Evolutionary conservation across 2,113 vertebrate species (phyloP), one percentile per base, ranked within the genome.

Genomic region (Mus musculus): DNA sequence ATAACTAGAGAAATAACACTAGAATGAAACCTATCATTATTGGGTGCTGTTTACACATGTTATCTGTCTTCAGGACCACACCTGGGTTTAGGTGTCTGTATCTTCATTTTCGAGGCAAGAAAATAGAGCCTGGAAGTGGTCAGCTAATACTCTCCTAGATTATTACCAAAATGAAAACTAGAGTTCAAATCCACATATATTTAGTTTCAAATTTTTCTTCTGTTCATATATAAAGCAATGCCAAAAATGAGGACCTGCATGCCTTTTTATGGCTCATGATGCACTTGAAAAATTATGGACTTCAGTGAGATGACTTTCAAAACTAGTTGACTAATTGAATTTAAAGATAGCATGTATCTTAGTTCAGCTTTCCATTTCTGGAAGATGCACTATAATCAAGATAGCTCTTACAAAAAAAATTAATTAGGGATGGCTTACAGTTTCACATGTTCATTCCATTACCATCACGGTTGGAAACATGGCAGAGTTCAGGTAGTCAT

Each of bases 291-390:
- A 46, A n/a, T 28, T 67, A 33, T 28, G 8, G n/a, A 73, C 39
- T 39, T 73, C 59, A 95, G 20, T 67, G 73, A 93, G 36, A 93
- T 88, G 52, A 26, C 36, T 78, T 85, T 54, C 11, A 33, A 96
- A 95, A 85, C 0, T 46, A 67, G 10, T 65, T 65, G 26, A 28
- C 24, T 65, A 65, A 28, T 65, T 65, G 63, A 12, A 77, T 76
- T n/a, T 39, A 12, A 89, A 85, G 91, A 80, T 0, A 36, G 3
- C 42, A 49, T 78, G 59, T 65, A 7, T 24, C 24, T 65, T 65
- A 63, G 61, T 65, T 65, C 28, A 26, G 24, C 26, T 28, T 65
- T 65, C 26, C 26, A 65, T 28, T 65, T 10, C 26, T 65, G 26
- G 26, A 65, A 65, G 22, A 65, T 30, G 28, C 26, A 28, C 26